Conservation (phyloP, 2,113 vertebrate genomes). For the Lonchura striata region DNA sequence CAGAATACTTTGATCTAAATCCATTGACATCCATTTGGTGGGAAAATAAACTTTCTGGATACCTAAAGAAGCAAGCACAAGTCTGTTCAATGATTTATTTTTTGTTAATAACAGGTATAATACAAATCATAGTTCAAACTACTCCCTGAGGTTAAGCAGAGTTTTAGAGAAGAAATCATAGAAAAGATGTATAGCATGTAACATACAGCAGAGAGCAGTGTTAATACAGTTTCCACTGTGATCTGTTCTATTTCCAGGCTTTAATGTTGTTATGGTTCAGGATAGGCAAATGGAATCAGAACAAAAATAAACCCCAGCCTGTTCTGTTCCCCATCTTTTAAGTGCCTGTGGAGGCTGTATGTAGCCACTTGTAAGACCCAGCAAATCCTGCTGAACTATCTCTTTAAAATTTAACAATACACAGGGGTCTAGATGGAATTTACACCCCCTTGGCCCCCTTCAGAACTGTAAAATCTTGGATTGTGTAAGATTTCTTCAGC, state of each 20-base stretch:
- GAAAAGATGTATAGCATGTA: background rate
- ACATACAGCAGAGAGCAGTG: slow-evolving; percentile 58
- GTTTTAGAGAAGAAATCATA: background rate
- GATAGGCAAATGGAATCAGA: background rate
- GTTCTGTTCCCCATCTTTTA: background rate
- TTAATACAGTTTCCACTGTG: slow-evolving; percentile 41
- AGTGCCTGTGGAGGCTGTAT: background rate
- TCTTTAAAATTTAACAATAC: slow-evolving; percentile 36
- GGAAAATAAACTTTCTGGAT: background rate
- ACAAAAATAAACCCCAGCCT: background rate
- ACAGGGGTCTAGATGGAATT: background rate
- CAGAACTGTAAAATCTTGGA: slow-evolving; percentile 20
- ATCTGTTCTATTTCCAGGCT: background rate
- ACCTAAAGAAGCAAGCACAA: background rate
- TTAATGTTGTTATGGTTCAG: background rate
- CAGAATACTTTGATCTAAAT: background rate
- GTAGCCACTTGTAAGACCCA: background rate
- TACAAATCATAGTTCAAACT: background rate
- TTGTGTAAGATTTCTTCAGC: background rate
- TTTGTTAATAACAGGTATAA: background rate
- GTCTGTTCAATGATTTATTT: background rate
- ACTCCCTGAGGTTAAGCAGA: background rate
- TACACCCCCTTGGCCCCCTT: background rate
- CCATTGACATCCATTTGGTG: background rate
- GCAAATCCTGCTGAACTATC: slow-evolving; percentile 2